Base-by-base conservation (phyloP, 2,797 vertebrate genomes). In the Neosilurus hyrtlii region DNA sequence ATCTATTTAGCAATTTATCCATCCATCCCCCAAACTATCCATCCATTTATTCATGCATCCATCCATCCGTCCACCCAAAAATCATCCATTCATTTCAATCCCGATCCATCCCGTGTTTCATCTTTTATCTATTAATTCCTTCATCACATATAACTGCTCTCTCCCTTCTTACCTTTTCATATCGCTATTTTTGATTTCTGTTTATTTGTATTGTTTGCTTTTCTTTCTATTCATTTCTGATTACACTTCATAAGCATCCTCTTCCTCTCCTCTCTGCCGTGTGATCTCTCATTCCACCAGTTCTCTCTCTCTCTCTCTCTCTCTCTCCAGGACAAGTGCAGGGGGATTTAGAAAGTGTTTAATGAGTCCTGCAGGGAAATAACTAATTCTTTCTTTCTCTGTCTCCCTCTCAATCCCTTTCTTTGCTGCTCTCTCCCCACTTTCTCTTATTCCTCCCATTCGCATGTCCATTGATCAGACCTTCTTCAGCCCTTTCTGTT, bases 281-380 rank as follows among this genome's bases (percentile, higher is more conserved):
- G 22, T 49, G n/a, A 72, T 52, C n/a, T 72, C n/a, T 16, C n/a
- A 16, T 14, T 26, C 14, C 51, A 51, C 90, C 80, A 54, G 61
- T n/a, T 86, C 85, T 86, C 79, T 86, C 85, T 86, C 85, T 81
- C 57, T 88, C 88, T 89, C 81, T 84, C 67, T 81, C 89, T 87
- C 75, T 77, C 20, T 80, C 91, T 88, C 83, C 87, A 89, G 89
- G 90, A 86, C 85, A 84, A 83, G 83, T 87, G 85, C 86, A 86
- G 59, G 11, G 88, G 92, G 91, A 89, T 86, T 82, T 74, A 30
- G 54, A 83, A 81, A 88, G 86, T 80, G 85, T 92, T 91, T 94
- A 93, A 94, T 93, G 89, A 94, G 92, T 85, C 90, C 93, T 91
- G 22, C 79, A 78, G 93, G 92, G 92, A 94, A 90, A 91, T 90